Evolutionary conservation across 2,888 invertebrate species (phyloP).

Genomic region (Cephus spinipes): DNA sequence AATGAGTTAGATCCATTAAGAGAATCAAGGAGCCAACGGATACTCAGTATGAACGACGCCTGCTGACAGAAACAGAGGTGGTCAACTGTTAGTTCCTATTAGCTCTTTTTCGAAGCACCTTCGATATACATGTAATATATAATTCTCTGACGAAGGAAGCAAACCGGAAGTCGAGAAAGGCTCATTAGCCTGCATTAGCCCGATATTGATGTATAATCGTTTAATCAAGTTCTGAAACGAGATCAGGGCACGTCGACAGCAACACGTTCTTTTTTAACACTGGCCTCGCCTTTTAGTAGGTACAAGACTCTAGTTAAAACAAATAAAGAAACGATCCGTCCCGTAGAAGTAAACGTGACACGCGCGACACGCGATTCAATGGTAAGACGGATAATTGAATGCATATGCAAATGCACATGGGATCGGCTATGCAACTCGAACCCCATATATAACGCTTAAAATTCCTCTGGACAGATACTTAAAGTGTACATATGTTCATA

Average conservation of each 20-base stretch:
- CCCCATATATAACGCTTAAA: conserved; percentile 1
- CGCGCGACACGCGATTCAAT: not conserved
- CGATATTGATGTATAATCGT: not conserved
- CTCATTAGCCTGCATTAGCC: not conserved
- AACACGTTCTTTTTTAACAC: not conserved
- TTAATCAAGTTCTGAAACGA: not conserved
- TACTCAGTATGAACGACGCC: not conserved
- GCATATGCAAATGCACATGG: conserved; percentile 46
- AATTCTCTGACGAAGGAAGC: not conserved
- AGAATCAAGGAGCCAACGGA: not conserved
- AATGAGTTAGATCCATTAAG: not conserved
- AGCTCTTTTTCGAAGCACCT: not conserved
- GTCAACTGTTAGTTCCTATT: not conserved
- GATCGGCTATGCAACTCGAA: conserved; percentile 33
- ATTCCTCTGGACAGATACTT: not conserved
- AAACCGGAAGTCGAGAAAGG: not conserved
- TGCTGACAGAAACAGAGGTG: not conserved
- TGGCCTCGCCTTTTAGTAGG: not conserved
- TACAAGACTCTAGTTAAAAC: not conserved
- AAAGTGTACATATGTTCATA: not conserved
- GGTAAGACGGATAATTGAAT: conserved; percentile 38
- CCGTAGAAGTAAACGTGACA: not conserved
- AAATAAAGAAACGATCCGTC: not conserved
- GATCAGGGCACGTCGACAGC: not conserved
- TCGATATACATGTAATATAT: not conserved